Evolutionary conservation across 2,797 vertebrate species (phyloP).

Genomic region (Pelobates cultripes): DNA sequence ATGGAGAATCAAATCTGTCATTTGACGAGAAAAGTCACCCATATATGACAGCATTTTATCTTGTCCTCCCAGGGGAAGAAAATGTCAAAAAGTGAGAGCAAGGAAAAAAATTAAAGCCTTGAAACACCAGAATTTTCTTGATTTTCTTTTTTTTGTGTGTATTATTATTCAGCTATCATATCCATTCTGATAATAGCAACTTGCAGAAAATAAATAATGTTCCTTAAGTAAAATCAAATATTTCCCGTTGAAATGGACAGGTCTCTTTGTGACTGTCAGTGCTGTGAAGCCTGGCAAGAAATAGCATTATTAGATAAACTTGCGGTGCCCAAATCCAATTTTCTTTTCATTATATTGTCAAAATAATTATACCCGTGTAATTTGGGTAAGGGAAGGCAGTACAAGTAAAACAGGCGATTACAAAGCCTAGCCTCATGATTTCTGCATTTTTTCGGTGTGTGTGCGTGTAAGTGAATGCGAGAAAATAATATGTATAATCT

Average conservation of each 20-base stretch:
- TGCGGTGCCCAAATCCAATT: constrained; percentile 85
- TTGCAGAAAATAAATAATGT: constrained; percentile 87
- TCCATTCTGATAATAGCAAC: constrained; percentile 83
- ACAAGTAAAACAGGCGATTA: constrained; percentile 79
- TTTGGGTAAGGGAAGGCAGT: constrained; percentile 82
- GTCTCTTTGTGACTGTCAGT: constrained; percentile 83
- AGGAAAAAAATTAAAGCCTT: constrained; percentile 68
- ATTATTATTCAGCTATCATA: constrained; percentile 86
- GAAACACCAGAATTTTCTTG: constrained; percentile 85
- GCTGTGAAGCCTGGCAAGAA: constrained; percentile 83
- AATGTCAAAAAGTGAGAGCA: constrained; percentile 86
- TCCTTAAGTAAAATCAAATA: constrained; percentile 84
- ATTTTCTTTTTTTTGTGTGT: constrained; percentile 75
- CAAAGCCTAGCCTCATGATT: constrained; percentile 71
- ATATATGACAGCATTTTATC: constrained; percentile 88
- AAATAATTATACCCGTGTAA: constrained; percentile 87
- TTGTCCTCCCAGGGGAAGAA: constrained; percentile 87
- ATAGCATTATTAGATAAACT: constrained; percentile 86
- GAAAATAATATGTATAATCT: constrained; percentile 36
- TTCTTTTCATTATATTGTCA: constrained; percentile 87
- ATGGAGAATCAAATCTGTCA: constrained; percentile 88
- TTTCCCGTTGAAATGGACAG: constrained; percentile 83
- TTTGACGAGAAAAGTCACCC: constrained; percentile 87
- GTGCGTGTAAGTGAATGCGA: constrained; percentile 48
- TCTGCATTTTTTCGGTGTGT: constrained; percentile 71